A percentile compares a stretch with the other conserved stretches of the same genome.
phyloP scores from a whole-genome alignment of 2,888 invertebrate species.

The Eledone cirrhosa region DNA sequence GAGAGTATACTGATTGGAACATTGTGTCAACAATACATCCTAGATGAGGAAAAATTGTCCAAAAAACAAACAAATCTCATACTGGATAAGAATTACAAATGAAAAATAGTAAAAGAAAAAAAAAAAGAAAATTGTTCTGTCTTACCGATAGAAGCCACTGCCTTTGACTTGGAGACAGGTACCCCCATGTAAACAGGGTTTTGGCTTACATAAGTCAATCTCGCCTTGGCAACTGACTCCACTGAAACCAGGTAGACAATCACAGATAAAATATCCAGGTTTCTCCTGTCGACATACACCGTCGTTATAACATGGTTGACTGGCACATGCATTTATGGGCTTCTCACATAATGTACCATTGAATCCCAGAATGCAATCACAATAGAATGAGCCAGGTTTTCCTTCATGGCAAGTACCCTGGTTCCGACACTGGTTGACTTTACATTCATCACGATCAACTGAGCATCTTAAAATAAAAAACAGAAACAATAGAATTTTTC shows the following conservation, averaged over 20 bases:
- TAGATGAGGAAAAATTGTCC: too few relatives aligned
- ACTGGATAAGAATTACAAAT: too few relatives aligned
- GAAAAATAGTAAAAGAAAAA: neutral
- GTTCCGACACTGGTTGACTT: slow-evolving; percentile 31
- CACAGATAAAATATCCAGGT: neutral
- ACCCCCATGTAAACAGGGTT: neutral
- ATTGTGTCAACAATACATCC: too few relatives aligned
- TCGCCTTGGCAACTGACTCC: slow-evolving; percentile 5
- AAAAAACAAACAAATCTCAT: too few relatives aligned
- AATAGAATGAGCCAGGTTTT: neutral
- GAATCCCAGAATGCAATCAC: slow-evolving; percentile 11
- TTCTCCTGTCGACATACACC: slow-evolving; percentile 1
- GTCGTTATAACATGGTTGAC: neutral
- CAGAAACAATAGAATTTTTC: neutral
- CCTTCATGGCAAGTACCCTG: slow-evolving; percentile 12
- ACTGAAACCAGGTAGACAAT: neutral
- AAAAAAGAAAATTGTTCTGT: neutral
- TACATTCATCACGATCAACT: slow-evolving; percentile 24
- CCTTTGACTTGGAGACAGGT: neutral
- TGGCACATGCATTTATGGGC: slow-evolving; percentile 8
- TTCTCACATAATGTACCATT: neutral
- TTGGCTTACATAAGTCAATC: slow-evolving; percentile 7
- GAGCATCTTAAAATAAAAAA: slow-evolving; percentile 51
- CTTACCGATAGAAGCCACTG: neutral
- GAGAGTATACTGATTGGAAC: too few relatives aligned